Evolutionary conservation across 2,888 invertebrate genomes (phyloP).

Genomic region (Dioctria linearis): DNA sequence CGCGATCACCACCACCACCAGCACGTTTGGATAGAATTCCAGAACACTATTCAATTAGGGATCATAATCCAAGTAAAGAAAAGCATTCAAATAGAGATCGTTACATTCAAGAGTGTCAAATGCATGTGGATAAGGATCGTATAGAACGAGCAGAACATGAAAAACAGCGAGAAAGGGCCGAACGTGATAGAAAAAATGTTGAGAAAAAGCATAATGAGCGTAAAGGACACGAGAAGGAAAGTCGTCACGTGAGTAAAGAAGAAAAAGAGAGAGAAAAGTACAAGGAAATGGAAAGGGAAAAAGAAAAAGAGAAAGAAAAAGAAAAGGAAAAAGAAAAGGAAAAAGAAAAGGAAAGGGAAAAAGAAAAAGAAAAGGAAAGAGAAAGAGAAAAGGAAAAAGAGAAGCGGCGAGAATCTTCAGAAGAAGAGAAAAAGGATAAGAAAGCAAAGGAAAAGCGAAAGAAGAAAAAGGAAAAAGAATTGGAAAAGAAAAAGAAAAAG

Average conservation of each 20-base stretch:
- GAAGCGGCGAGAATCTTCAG: slow-evolving; percentile 59
- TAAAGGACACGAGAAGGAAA: slow-evolving; percentile 55
- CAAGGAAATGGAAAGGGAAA: slow-evolving; percentile 65
- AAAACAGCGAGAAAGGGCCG: slow-evolving; percentile 61
- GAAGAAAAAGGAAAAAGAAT: slow-evolving; percentile 68
- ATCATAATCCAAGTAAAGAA: slow-evolving; percentile 60
- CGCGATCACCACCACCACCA: slow-evolving; percentile 52
- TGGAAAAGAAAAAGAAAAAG: slow-evolving; percentile 66
- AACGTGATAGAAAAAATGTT: slow-evolving; percentile 58
- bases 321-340: slow-evolving; percentile 71
- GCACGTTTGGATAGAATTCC: slow-evolving; percentile 29
- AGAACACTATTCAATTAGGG: slow-evolving; percentile 47
- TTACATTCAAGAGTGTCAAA: slow-evolving; percentile 64
- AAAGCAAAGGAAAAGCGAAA: slow-evolving; percentile 62
- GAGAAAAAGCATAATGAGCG: slow-evolving; percentile 57
- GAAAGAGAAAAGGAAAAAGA: slow-evolving; percentile 58
- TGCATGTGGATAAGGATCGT: slow-evolving; percentile 66
- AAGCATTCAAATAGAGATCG: slow-evolving; percentile 58
- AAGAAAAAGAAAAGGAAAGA: slow-evolving; percentile 58
- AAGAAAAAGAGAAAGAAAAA: slow-evolving; percentile 62
- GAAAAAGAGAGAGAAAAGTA: slow-evolving; percentile 64
- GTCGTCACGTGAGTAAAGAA: slow-evolving; percentile 69
- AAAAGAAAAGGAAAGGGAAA: slow-evolving; percentile 62
- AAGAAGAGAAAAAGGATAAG: slow-evolving; percentile 56
- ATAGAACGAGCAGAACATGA: slow-evolving; percentile 63